These are phyloP conservation scores for Sarotherodon lohbergeri DNA, from an alignment of 2,113 vertebrate species.

Conservation along the genomic window DNA sequence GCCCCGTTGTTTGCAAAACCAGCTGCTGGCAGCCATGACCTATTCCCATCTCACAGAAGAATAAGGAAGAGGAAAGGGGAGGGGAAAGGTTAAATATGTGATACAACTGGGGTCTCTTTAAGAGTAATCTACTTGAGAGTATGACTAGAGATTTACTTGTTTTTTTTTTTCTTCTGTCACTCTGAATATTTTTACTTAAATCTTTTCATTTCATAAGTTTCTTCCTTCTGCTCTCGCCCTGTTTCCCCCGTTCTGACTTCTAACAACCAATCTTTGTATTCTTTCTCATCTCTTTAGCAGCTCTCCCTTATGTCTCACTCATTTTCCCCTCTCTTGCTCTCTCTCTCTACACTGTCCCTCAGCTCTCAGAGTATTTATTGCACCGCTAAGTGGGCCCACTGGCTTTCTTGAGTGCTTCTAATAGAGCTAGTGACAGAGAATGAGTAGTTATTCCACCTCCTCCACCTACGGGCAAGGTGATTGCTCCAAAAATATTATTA, in stretches of 20 bases:
- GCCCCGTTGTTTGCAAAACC: constrained; percentile 17
- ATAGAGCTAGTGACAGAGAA: constrained; percentile 27
- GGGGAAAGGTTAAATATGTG: not conserved
- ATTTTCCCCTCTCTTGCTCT: not conserved
- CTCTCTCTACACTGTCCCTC: not conserved
- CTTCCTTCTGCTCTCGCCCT: not conserved
- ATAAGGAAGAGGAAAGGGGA: not conserved
- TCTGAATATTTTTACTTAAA: not conserved
- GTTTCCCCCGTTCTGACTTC: not conserved
- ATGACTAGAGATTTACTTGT: not conserved
- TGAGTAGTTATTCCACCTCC: constrained; percentile 45
- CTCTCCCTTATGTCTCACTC: constrained; percentile 4
- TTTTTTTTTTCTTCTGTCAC: not conserved
- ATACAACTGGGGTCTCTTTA: not conserved
- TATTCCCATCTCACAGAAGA: not conserved
- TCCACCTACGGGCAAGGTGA: constrained; percentile 49
- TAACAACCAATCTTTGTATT: not conserved
- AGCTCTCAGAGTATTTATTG: constrained; percentile 44
- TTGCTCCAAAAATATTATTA: constrained; percentile 19
- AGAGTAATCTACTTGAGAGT: not conserved
- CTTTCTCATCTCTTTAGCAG: constrained; percentile 27
- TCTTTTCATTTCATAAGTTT: not conserved
- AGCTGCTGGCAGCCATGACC: not conserved
- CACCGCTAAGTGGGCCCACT: constrained; percentile 35
- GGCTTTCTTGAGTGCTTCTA: constrained; percentile 43